A percentile compares a stretch with the other conserved stretches of the same genome.
Evolutionary conservation across 2,888 invertebrate species (phyloP).

Genomic region (Pomacea canaliculata): DNA sequence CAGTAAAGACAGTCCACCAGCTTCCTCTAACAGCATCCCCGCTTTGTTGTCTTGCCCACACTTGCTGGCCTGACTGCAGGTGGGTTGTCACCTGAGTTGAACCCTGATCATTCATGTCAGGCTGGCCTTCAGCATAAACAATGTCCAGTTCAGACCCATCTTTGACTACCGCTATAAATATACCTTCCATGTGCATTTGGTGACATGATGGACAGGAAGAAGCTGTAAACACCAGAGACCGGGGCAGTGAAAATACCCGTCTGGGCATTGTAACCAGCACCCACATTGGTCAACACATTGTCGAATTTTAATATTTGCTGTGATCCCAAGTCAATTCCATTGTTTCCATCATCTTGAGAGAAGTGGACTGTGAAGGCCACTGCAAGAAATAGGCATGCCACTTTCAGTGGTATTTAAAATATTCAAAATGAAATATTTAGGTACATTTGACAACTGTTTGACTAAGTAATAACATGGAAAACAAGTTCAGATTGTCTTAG

Average conservation of each 20-base stretch:
- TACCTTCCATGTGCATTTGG: neutral
- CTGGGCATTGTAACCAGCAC: neutral
- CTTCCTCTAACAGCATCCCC: neutral
- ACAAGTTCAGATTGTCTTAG: too few species aligned
- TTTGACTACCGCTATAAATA: neutral
- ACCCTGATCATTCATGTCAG: neutral
- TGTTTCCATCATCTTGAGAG: neutral
- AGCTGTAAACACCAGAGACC: neutral
- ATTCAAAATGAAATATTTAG: too few species aligned
- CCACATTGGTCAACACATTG: neutral
- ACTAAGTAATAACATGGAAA: too few species aligned
- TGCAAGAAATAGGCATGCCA: neutral
- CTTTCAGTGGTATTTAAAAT: too few species aligned
- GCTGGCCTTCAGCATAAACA: neutral
- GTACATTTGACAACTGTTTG: too few species aligned
- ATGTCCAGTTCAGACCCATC: neutral
- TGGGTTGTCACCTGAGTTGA: neutral
- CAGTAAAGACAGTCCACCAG: neutral
- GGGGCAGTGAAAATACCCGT: slow-evolving; percentile 1
- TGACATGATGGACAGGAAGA: slow-evolving; percentile 1
- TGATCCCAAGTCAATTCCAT: neutral
- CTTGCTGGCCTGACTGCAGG: neutral
- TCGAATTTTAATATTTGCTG: neutral
- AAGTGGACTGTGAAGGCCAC: neutral
- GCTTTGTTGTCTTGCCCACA: neutral